These are phyloP conservation scores for Eupithecia exiguata DNA, from an alignment of 2,888 invertebrate species.

Conservation along the genomic window DNA sequence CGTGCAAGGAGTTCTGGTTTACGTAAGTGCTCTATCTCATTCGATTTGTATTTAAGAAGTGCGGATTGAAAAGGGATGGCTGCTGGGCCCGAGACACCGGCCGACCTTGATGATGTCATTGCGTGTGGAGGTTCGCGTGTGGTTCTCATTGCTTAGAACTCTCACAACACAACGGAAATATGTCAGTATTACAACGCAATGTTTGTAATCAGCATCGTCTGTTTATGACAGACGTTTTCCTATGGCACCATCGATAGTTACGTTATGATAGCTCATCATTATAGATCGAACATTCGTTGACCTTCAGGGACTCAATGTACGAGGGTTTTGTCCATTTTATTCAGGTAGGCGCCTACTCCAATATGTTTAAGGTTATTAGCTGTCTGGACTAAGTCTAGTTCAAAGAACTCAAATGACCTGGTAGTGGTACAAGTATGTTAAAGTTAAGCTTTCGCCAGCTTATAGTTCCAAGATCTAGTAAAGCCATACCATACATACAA, in stretches of 20 bases:
- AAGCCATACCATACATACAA: neutral
- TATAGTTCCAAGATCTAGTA: neutral
- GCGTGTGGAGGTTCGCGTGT: constrained; percentile 60
- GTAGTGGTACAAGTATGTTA: neutral
- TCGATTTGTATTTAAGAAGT: constrained; percentile 16
- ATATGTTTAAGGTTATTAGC: neutral
- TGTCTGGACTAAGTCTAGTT: constrained; percentile 20
- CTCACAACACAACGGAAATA: constrained; percentile 19
- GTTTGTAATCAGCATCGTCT: constrained; percentile 7
- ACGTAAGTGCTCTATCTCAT: constrained; percentile 33
- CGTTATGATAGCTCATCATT: neutral
- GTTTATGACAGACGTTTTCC: constrained; percentile 3
- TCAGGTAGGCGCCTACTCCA: neutral
- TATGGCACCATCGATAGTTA: neutral
- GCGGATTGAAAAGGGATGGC: constrained; percentile 34
- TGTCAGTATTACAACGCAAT: constrained; percentile 24
- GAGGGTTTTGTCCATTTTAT: constrained; percentile 17
- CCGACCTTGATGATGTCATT: constrained; percentile 79
- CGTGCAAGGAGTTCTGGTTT: constrained; percentile 36
- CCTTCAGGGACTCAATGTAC: neutral
- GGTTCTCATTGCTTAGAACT: constrained; percentile 39
- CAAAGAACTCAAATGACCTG: constrained; percentile 15
- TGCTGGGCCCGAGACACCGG: constrained; percentile 48
- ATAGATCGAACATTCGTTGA: neutral
- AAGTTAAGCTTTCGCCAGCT: neutral